Evolutionary conservation across 2,888 invertebrate genomes (phyloP).

Genomic region (Ectemnius continuus): DNA sequence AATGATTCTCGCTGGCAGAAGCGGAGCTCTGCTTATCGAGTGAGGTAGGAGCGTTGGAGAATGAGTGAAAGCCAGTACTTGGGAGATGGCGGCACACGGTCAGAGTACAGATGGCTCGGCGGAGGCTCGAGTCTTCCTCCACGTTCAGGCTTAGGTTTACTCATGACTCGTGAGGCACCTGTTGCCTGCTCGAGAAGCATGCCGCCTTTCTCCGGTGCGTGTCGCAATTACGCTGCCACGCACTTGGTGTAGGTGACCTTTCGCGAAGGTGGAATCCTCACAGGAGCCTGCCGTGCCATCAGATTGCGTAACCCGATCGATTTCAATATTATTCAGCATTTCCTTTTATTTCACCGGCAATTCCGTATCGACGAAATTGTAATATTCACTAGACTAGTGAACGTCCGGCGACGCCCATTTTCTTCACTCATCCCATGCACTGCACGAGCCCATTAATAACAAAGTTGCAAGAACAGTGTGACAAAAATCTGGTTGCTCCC

Average conservation of each 20-base stretch:
- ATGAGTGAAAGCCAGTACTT: conserved; percentile 21
- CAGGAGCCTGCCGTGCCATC: not conserved
- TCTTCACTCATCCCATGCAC: conserved; percentile 39
- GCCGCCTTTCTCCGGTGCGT: conserved; percentile 51
- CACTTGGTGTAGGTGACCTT: conserved; percentile 43
- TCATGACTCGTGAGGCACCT: conserved; percentile 26
- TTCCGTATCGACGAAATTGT: conserved; percentile 21
- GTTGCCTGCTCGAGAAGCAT: conserved; percentile 41
- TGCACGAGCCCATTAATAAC: conserved; percentile 48
- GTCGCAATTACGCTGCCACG: conserved; percentile 44
- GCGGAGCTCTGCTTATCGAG: conserved; percentile 53
- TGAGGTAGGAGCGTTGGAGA: conserved; percentile 7
- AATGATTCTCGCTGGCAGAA: not conserved
- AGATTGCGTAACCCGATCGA: not conserved
- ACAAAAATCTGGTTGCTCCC: conserved; percentile 12
- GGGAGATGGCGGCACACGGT: conserved; percentile 63
- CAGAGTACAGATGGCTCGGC: conserved; percentile 20
- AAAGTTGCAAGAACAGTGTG: conserved; percentile 40
- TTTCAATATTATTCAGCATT: too few relatives aligned
- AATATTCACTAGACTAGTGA: not conserved
- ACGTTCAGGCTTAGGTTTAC: conserved; percentile 11
- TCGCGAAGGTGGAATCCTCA: conserved; percentile 31
- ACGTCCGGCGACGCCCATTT: conserved; percentile 52
- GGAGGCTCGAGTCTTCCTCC: not conserved
- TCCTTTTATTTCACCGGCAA: conserved; percentile 25